Conservation (phyloP, 1,140 invertebrate genomes). For the Notospermus geniculatus region DNA sequence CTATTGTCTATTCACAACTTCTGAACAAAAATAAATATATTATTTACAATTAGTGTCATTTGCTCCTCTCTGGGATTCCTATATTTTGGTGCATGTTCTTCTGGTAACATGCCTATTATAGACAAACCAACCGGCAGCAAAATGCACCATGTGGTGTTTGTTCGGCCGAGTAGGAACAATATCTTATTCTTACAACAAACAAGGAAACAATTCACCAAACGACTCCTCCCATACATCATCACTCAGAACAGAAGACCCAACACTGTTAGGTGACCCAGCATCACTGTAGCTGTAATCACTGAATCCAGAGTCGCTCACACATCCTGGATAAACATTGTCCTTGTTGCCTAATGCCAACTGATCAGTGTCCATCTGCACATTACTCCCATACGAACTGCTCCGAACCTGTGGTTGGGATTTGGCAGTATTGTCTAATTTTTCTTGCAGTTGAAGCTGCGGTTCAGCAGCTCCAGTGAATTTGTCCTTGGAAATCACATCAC, state of each 20-base stretch:
- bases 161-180: too few relatives aligned
- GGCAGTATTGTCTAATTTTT: conserved; percentile 10
- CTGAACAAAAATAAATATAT: too few relatives aligned
- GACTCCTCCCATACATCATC: conserved; percentile 45
- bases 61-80: too few relatives aligned
- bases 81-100: too few relatives aligned
- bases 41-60: too few relatives aligned
- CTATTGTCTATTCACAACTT: too few relatives aligned
- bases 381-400: conserved; percentile 12
- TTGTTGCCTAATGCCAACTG: conserved; percentile 13
- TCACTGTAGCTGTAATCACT: conserved; percentile 32
- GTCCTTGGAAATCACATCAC: not conserved
- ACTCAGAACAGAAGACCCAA: conserved; percentile 23
- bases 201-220: conserved; percentile 46
- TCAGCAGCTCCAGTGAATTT: conserved; percentile 8
- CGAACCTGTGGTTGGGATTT: conserved; percentile 9
- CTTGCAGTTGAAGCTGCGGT: conserved; percentile 13
- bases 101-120: too few relatives aligned
- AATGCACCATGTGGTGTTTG: too few relatives aligned
- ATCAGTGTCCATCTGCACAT: conserved; percentile 8
- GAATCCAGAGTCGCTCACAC: conserved; percentile 30
- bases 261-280: conserved; percentile 31
- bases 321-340: not conserved
- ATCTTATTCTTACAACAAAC: conserved; percentile 28
- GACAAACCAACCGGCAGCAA: too few relatives aligned